Base-by-base conservation (phyloP, 2,113 vertebrate genomes). In the Salvator merianae region DNA sequence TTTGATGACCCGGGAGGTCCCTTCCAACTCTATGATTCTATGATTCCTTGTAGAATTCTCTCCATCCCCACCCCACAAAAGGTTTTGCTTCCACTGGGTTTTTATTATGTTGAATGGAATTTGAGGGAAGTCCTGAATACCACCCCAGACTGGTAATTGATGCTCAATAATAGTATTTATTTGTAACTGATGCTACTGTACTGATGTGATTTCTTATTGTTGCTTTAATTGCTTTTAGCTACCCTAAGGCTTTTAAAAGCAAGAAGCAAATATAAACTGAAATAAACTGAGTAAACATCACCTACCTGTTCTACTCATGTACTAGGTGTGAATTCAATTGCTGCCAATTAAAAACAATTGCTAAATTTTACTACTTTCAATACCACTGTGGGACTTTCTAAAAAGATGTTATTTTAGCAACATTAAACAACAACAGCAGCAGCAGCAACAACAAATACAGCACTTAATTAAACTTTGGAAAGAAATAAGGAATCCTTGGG, bases 321-420 rank as follows among this genome's bases (percentile, higher is more conserved):
- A 88, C 32, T 87, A 82, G 85, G 82, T 86, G 77, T 85, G 50
- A 91, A 81, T 81, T 86, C 88, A 88, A n/a, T 84, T 89, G 87
- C 87, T 71, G 88, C 85, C 71, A 87, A 91, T 91, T 88, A 59
- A 90, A 90, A 92, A 78, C 90, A 90, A 78, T 84, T 91, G 79
- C 84, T 93, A 84, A 74, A 82, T 89, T 90, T 83, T 81, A 86
- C 90, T 86, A 69, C 86, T 4, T n/a, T 81, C 71, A 85, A 77
- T 90, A 18, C 40, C n/a, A 32, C 55, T 86, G 76, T 88, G 63
- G 65, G 91, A 82, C 34, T 87, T 53, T 88, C 55, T 30, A 59
- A 59, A 53, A 59, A 59, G 55, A 59, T 59, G 55, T 59, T 59
- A 59, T 59, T 59, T 59, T 59, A 59, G 55, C 18, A 59, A 59